Percentiles rank a stretch among this genome's conserved stretches.
phyloP scores from a whole-genome alignment of 1,140 invertebrate genomes.

The Pollicipes pollicipes region DNA sequence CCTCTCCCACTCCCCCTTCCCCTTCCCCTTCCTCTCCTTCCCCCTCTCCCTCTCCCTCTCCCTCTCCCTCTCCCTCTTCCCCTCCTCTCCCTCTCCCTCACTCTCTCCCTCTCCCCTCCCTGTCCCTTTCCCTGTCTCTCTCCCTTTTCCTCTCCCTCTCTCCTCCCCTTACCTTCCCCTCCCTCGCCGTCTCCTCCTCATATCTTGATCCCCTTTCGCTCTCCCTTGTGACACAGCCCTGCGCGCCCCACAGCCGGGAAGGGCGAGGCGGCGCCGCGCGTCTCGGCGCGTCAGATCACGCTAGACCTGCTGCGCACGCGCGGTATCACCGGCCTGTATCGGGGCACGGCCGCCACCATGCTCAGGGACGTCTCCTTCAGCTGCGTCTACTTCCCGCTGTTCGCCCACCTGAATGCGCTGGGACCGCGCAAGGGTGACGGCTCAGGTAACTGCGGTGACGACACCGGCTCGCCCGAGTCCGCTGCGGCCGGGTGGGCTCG shows the following conservation, averaged over 20 bases:
- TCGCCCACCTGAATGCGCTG: slow-evolving; percentile 78
- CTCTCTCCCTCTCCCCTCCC: too few relatives aligned
- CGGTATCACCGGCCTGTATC: slow-evolving; percentile 86
- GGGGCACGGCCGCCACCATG: slow-evolving; percentile 82
- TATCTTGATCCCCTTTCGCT: neutral
- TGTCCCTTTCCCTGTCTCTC: neutral
- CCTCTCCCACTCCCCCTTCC: too few relatives aligned
- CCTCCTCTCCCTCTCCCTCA: neutral
- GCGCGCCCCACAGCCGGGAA: slow-evolving; percentile 18
- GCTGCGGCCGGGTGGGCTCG: too few relatives aligned
- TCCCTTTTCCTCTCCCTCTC: too few relatives aligned
- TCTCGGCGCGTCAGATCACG: slow-evolving; percentile 68
- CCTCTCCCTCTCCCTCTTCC: too few relatives aligned
- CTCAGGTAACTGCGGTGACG: slow-evolving; percentile 31
- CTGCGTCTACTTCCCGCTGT: slow-evolving; percentile 94
- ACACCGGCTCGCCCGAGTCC: too few relatives aligned
- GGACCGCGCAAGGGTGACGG: slow-evolving; percentile 57
- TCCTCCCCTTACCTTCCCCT: neutral
- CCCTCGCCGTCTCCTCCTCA: neutral
- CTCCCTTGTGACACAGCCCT: slow-evolving; percentile 14
- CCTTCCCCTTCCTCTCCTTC: too few relatives aligned
- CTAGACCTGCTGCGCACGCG: slow-evolving; percentile 55
- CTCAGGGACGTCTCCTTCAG: slow-evolving; percentile 90
- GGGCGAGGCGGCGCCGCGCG: slow-evolving; percentile 41
- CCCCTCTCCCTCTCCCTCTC: too few relatives aligned